These are phyloP conservation scores for Sussaba pulchella DNA, from an alignment of 2,888 invertebrate species.

Conservation along the genomic window DNA sequence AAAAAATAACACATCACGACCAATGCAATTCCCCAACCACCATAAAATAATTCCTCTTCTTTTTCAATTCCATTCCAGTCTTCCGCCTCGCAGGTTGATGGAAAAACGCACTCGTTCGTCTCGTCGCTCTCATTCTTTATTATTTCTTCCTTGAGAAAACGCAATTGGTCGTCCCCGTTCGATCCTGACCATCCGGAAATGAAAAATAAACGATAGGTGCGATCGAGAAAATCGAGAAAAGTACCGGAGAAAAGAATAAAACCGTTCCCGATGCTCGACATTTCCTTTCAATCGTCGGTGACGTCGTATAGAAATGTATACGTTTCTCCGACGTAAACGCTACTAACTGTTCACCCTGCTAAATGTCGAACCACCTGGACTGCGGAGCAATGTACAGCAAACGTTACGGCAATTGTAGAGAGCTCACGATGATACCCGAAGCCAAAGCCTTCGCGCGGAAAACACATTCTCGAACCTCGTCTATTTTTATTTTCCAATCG, in stretches of 20 bases:
- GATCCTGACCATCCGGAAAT: constrained; percentile 48
- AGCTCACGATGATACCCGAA: constrained; percentile 27
- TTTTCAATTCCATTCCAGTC: no score
- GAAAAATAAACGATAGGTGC: constrained; percentile 58
- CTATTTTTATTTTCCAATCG: constrained; percentile 64
- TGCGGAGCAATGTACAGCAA: background rate
- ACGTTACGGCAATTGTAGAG: constrained; percentile 32
- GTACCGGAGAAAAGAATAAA: constrained; percentile 9
- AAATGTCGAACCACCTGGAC: constrained; percentile 30
- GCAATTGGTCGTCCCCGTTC: constrained; percentile 23
- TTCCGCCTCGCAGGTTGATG: background rate
- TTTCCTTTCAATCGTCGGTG: constrained; percentile 48
- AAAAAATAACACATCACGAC: no score
- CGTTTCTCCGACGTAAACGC: constrained; percentile 17
- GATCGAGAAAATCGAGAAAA: constrained; percentile 32
- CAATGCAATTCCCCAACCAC: no score
- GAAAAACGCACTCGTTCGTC: constrained; percentile 23
- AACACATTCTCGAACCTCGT: constrained; percentile 58
- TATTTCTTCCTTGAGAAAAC: constrained; percentile 31
- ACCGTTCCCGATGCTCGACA: constrained; percentile 30
- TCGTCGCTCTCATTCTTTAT: background rate
- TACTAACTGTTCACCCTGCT: constrained; percentile 38
- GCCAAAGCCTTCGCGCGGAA: constrained; percentile 35
- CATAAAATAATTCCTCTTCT: no score
- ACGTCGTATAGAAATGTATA: constrained; percentile 41